Base-by-base conservation (phyloP, 2,113 vertebrate species). In the Oreochromis aureus region DNA sequence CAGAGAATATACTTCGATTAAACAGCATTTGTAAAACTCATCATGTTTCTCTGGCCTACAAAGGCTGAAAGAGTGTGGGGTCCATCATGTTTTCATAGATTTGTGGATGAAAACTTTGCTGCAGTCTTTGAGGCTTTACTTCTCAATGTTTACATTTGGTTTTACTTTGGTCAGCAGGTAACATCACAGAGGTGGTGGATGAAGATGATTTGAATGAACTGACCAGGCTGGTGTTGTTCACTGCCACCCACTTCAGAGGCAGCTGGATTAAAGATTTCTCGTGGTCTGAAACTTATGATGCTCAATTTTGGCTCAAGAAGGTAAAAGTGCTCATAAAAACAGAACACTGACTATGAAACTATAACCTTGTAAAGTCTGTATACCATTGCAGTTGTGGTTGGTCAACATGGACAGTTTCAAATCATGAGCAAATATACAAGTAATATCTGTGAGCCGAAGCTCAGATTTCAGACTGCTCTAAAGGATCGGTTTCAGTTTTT, bases 181-280 rank as follows among this genome's bases (percentile, higher is more conserved):
- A 98, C 96, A 98, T 99, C 87, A 95, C 92, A 3, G 22, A 98
- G 56, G 41, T 98, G 55, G 85, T 99, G 81, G 11, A 71, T 4
- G 1, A 90, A 34, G 96, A 92, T 8, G 13, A 71, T 7, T 51
- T 99, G 71, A 59, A 96, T 13, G 7, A 1, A 1, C 3, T 3
- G 9, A 98, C 97, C 63, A 95, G 12, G 83, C 94, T 99, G 0
- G 95, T 98, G 18, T 87, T 99, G 81, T 96, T 99, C 86, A 98
- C 98, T 2, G 98, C 98, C 88, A 96, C 98, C 93, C 98, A 98
- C 94, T 98, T 99, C 93, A 98, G 97, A 93, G 97, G 97, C 0
- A 94, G 48, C n/a, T 99, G 98, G 98, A 90, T 91, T 36, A 53
- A 95, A 5, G 86, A 96, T 81, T 99, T 98, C 79, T 2, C 78